Base-by-base conservation (phyloP, 2,797 vertebrate genomes). In the Lacerta bilineata region DNA sequence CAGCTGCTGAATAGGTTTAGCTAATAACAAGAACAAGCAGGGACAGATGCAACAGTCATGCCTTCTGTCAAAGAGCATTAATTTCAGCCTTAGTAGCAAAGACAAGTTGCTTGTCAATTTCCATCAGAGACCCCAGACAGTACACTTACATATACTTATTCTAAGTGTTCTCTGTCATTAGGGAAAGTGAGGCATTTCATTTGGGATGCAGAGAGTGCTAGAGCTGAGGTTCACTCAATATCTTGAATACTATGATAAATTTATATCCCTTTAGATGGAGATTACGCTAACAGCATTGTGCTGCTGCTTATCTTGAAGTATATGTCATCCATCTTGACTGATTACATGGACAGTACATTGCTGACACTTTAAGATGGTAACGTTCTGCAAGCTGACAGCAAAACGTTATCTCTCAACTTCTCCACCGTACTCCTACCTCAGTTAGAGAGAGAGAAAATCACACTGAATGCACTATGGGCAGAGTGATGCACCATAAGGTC, bases 291-390 rank as follows among this genome's bases (percentile, higher is more conserved):
- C 71, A 82, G 83, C 86, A 81, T 85, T 90, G 89, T 69, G 72
- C 33, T 87, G 77, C 36, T 41, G 41, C 64, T 90, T 90, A 88
- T 85, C 89, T 88, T 88, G 83, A 85, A 88, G 72, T 85, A 90
- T 85, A 46, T 88, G 86, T 85, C 82, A 81, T 90, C 71, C 71
- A 69, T 85, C 83, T 74, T 90, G 86, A 88, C 61, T 88, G 86
- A 90, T 85, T 85, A 85, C 39, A 76, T 23, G 83, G 83, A 50
- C 81, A 87, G 41, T 41, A 68, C 75, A 80, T 39, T 85, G 77
- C 85, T 90, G 78, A 81, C 86, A 88, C 59, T 69, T 89, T 55
- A 85, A 66, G 84, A 81, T 77, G 82, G 82, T 80, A 87, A 84
- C 43, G 36, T 76, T 77, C 82, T 85, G 77, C 77, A 87, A 80